phyloP scores from a whole-genome alignment of 2,113 vertebrate species.

The Genyomyrus donnyi region DNA sequence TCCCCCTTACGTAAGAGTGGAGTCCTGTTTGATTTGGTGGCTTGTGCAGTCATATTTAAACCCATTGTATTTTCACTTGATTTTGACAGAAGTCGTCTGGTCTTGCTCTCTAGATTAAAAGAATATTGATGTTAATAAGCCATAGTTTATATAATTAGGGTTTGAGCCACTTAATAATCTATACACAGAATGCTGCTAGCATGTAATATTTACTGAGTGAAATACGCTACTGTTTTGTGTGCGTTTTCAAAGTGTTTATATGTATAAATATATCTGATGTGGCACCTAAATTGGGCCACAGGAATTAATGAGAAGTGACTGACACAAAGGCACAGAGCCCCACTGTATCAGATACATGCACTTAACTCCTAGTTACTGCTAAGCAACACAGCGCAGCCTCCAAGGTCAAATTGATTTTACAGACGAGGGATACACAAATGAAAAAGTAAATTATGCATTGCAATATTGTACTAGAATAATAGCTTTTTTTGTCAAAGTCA shows the following conservation, averaged over 20 bases:
- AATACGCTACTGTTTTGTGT: background rate
- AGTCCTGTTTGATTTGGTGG: background rate
- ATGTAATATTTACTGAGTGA: background rate
- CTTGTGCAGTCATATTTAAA: background rate
- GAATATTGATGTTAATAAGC: background rate
- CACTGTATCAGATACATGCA: background rate
- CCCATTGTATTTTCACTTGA: background rate
- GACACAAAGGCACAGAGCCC: background rate
- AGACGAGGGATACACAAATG: slow-evolving; percentile 15
- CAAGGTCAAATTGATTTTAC: slow-evolving; percentile 24
- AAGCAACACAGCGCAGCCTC: slow-evolving; percentile 12
- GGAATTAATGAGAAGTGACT: background rate
- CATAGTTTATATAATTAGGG: slow-evolving; percentile 29
- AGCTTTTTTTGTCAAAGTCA: slow-evolving; percentile 12
- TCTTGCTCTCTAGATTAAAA: background rate
- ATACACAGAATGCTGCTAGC: background rate
- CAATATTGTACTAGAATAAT: slow-evolving; percentile 20
- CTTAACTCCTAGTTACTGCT: slow-evolving; percentile 15
- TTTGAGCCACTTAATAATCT: slow-evolving; percentile 32
- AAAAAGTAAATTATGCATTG: slow-evolving; percentile 11
- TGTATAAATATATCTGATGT: background rate
- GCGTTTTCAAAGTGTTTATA: background rate
- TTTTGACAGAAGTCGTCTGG: background rate
- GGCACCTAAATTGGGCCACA: background rate
- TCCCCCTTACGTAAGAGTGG: background rate